Evolutionary conservation across 2,113 vertebrate genomes (phyloP).

Genomic region (Diphyllodes magnificus): DNA sequence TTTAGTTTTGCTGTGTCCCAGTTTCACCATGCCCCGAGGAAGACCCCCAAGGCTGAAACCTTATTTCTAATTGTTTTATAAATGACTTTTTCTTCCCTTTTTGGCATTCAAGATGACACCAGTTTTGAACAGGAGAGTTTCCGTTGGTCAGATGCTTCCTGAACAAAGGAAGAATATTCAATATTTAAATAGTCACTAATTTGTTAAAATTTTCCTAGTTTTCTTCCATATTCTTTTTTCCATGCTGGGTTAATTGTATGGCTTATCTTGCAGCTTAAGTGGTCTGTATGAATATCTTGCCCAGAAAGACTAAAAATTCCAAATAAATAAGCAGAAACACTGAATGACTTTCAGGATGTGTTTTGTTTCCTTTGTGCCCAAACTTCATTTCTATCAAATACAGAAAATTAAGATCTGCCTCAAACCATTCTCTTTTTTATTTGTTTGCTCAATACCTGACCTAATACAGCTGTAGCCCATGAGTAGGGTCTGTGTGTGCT

Average conservation of each 20-base stretch:
- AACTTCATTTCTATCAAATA: accelerated
- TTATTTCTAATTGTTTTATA: conserved; percentile 64
- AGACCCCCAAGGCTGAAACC: conserved; percentile 59
- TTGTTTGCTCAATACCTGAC: background rate
- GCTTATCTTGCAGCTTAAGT: background rate
- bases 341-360: background rate
- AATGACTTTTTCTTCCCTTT: conserved; percentile 62
- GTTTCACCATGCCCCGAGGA: conserved; percentile 64
- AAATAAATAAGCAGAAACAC: background rate
- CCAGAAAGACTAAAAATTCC: background rate
- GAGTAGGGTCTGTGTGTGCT: background rate
- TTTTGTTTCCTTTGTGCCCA: background rate
- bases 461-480: background rate
- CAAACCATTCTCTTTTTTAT: background rate
- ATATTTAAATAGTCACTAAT: background rate
- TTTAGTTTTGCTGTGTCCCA: conserved; percentile 57
- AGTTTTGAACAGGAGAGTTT: background rate
- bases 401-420: background rate
- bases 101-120: conserved; percentile 36
- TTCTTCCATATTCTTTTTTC: background rate
- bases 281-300: background rate
- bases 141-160: background rate
- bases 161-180: background rate
- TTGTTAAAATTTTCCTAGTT: background rate
- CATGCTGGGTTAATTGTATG: background rate